Conservation (phyloP, 2,888 invertebrate genomes). For the Antitype chi region DNA sequence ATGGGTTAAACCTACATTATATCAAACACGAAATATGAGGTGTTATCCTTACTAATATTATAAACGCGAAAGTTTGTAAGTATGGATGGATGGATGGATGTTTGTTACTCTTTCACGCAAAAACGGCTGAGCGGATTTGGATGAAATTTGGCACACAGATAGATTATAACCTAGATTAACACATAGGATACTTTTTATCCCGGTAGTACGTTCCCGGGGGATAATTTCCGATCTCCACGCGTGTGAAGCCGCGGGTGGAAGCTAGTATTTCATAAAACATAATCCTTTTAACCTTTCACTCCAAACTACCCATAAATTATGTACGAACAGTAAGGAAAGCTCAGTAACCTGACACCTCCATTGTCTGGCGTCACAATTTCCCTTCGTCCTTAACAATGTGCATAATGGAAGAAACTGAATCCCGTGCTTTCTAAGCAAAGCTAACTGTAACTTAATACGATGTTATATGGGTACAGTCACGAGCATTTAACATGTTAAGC, state of each 20-base stretch:
- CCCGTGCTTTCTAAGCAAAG: constrained; percentile 62
- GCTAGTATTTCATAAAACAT: constrained; percentile 24
- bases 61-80: too few species aligned
- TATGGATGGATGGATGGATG: too few species aligned
- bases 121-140: too few species aligned
- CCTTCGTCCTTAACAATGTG: constrained; percentile 36
- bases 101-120: too few species aligned
- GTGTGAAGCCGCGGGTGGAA: too few species aligned
- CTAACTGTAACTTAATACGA: constrained; percentile 49
- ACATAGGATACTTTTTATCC: too few species aligned
- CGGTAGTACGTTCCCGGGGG: too few species aligned
- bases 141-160: too few species aligned
- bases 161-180: too few species aligned
- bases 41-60: too few species aligned
- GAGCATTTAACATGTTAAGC: neutral
- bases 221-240: too few species aligned
- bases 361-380: constrained; percentile 58
- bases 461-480: constrained; percentile 25
- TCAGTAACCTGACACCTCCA: constrained; percentile 49
- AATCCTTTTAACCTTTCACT: constrained; percentile 28
- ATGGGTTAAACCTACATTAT: neutral
- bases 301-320: constrained; percentile 9
- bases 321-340: constrained; percentile 35
- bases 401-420: constrained; percentile 59
- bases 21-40: constrained; percentile 20